Evolutionary conservation across 2,797 vertebrate species (phyloP).

Genomic region (Onychomys arenicola): DNA sequence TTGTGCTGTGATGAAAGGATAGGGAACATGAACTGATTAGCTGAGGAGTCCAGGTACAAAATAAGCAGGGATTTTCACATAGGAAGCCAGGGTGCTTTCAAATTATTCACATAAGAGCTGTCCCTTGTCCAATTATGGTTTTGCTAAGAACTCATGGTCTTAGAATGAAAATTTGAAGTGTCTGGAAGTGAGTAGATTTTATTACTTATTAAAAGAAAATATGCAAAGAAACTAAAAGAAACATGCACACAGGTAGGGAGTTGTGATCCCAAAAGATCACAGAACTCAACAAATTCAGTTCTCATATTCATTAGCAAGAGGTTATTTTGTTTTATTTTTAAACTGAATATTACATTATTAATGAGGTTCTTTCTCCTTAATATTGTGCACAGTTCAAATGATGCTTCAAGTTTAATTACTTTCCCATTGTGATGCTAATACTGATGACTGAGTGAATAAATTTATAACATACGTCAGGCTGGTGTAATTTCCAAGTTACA

Average conservation of each 20-base stretch:
- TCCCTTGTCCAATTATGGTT: not conserved
- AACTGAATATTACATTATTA: not conserved
- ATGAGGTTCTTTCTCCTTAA: not conserved
- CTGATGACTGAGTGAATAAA: not conserved
- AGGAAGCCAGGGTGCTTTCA: not conserved
- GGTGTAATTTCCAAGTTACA: not conserved
- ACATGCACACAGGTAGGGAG: not conserved
- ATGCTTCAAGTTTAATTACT: not conserved
- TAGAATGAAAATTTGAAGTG: not conserved
- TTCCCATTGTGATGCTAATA: not conserved
- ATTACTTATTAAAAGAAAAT: not conserved
- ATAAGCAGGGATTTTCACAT: not conserved
- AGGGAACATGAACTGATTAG: not conserved
- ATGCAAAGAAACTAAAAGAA: not conserved
- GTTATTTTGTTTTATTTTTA: not conserved
- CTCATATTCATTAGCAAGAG: not conserved
- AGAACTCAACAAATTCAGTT: not conserved
- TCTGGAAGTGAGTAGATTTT: not conserved
- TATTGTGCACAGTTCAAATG: not conserved
- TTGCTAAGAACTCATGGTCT: not conserved
- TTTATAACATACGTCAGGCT: not conserved
- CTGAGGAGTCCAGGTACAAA: not conserved
- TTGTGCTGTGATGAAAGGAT: accelerated
- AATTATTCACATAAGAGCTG: not conserved
- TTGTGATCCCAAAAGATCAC: not conserved